Conservation (phyloP, 2,888 invertebrate species). For the Eurois occulta region DNA sequence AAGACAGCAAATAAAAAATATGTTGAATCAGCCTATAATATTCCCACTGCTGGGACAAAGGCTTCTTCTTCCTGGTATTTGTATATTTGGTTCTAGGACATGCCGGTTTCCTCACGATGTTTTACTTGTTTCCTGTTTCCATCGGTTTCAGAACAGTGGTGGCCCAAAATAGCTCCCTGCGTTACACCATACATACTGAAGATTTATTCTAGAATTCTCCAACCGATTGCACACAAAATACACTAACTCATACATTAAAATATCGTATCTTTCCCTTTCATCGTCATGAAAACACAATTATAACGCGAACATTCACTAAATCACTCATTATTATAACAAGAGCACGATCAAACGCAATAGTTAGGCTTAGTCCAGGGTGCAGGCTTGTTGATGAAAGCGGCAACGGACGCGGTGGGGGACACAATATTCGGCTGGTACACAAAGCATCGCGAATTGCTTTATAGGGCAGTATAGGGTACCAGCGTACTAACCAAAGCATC, state of each 20-base stretch:
- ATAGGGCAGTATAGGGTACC: not conserved
- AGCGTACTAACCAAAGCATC: not conserved
- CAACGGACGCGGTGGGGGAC: too few species aligned
- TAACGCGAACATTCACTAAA: slow-evolving; percentile 42
- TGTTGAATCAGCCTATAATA: not conserved
- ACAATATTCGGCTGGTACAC: not conserved
- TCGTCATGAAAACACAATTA: slow-evolving; percentile 58
- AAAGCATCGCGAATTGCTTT: not conserved
- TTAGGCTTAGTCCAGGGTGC: not conserved
- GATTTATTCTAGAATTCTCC: not conserved
- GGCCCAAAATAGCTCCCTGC: slow-evolving; percentile 28
- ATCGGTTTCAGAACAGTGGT: not conserved
- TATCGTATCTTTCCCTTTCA: slow-evolving; percentile 44
- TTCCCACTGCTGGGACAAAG: not conserved
- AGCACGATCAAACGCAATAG: slow-evolving; percentile 54
- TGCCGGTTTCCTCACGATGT: not conserved
- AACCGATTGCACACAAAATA: slow-evolving; percentile 16
- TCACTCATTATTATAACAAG: slow-evolving; percentile 55
- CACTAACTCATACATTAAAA: slow-evolving; percentile 9
- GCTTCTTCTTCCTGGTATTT: too few species aligned
- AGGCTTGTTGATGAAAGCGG: not conserved
- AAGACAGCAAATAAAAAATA: not conserved
- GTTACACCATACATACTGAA: not conserved
- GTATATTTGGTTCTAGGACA: too few species aligned
- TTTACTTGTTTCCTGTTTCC: too few species aligned